phyloP scores from a whole-genome alignment of 1,140 invertebrate genomes.

The Nasonia vitripennis region DNA sequence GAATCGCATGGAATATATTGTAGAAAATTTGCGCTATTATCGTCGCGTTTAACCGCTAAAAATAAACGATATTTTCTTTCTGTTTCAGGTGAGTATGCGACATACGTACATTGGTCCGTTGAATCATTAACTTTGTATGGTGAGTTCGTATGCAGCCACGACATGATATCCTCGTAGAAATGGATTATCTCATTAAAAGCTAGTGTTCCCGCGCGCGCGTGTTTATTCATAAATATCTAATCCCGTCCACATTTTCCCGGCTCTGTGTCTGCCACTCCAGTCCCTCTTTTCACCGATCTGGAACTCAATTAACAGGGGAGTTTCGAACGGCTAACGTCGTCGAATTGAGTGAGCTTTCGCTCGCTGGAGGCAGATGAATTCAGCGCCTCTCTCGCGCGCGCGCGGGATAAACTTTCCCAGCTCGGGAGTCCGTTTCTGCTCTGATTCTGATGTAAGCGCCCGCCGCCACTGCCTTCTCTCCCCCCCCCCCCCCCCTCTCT shows the following conservation, averaged over 20 bases:
- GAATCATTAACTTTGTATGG: neutral
- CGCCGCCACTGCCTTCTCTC: neutral
- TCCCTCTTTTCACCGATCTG: conserved; percentile 11
- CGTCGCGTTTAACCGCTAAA: neutral
- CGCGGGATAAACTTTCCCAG: conserved; percentile 14
- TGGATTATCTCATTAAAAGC: too few species aligned
- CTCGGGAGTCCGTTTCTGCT: neutral
- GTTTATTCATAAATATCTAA: too few species aligned
- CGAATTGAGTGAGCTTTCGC: conserved; percentile 25
- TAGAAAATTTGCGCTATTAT: neutral
- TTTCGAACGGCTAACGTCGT: neutral
- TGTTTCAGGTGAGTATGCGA: neutral
- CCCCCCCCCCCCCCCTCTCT: too few species aligned
- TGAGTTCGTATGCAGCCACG: neutral
- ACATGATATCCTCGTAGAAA: too few species aligned
- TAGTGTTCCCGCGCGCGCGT: too few species aligned
- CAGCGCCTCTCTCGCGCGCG: neutral
- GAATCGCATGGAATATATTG: too few species aligned
- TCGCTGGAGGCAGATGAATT: conserved; percentile 13
- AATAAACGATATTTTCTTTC: neutral
- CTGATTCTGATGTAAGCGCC: neutral
- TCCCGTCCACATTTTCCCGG: too few species aligned
- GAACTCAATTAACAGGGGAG: conserved; percentile 31
- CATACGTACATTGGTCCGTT: neutral
- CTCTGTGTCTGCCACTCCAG: neutral